Base-by-base conservation (phyloP, 2,888 invertebrate genomes). In the Pristionchus fissidentatus region DNA sequence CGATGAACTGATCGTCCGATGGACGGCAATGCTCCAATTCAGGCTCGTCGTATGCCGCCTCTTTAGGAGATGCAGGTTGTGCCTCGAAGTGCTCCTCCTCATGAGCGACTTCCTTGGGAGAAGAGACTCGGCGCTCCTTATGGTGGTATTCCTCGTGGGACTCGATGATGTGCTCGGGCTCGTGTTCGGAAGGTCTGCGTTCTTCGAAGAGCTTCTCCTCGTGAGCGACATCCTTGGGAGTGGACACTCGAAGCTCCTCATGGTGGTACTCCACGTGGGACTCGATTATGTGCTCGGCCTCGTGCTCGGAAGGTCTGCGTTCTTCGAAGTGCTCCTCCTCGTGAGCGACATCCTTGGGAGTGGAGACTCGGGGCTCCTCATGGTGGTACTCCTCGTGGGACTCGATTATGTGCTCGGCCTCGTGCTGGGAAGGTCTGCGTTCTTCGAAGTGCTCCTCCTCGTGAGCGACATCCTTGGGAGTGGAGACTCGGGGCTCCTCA, bases 331-430 rank as follows among this genome's bases (percentile, higher is more conserved):
- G 13, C 35, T n/a, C 29, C 52, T 43, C 62, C 26, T 62, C 62
- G 26, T 62, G 26, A n/a, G n/a, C 10, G n/a, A 26, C 13, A 19
- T 62, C 29, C 26, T 62, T 62, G 19, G n/a, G 52, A 29, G 75
- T 46, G 26, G 73, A 70, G 26, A 78, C 32, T 8, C 70, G 10
- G 13, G 29, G 70, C 35, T 75, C 46, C 49, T 75, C 49, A 26
- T 75, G 75, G n/a, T 13, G 26, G 26, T n/a, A 26, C 13, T 75
- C 26, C 8, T 75, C 75, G 19, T 75, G 75, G 10, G 83, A 83
- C 52, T 85, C 81, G 78, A 73, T 80, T 66, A 83, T 83, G 41
- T 83, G 85, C n/a, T n/a, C n/a, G 49, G 38, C 10, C 75, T 70
- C 38, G 41, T 26, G 13, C 15, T 15, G 38, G 10, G 73, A 73